These are phyloP conservation scores for Mesorhabditis spiculigera DNA, from an alignment of 2,888 invertebrate species.

Conservation along the genomic window DNA sequence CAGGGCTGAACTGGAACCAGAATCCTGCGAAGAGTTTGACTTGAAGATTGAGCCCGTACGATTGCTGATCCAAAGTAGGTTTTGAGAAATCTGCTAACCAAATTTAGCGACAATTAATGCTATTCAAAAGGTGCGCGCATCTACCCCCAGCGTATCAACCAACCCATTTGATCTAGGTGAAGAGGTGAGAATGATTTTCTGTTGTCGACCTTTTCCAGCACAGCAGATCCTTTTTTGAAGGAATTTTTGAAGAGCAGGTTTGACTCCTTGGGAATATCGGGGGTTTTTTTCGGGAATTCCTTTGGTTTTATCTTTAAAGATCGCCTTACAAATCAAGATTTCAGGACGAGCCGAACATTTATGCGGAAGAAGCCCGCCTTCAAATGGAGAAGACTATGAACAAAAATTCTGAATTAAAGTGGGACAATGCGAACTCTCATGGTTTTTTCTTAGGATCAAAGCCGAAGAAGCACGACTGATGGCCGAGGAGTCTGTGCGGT, in stretches of 20 bases:
- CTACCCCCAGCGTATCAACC: too few species aligned
- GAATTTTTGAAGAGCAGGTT: too few species aligned
- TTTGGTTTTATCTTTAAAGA: too few species aligned
- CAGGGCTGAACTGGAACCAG: constrained; percentile 23
- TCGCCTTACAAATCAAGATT: constrained; percentile 11
- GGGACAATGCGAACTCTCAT: neutral
- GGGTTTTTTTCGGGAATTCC: too few species aligned
- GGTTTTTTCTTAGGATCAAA: neutral
- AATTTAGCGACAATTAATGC: constrained; percentile 22
- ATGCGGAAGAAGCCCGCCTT: constrained; percentile 23
- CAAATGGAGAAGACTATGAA: neutral
- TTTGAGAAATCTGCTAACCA: constrained; percentile 9
- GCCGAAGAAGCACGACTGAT: neutral
- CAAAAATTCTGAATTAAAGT: neutral
- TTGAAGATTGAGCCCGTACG: constrained; percentile 34
- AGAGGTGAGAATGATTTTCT: constrained; percentile 7
- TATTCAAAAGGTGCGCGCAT: constrained; percentile 16
- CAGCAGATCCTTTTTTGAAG: too few species aligned
- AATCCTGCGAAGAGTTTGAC: constrained; percentile 35
- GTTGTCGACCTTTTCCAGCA: too few species aligned
- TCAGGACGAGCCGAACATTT: constrained; percentile 25
- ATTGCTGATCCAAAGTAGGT: neutral
- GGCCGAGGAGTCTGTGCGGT: constrained; percentile 4
- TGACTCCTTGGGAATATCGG: too few species aligned
- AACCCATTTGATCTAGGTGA: constrained; percentile 15